These are phyloP conservation scores for Parthenolecanium corni DNA, from an alignment of 2,888 invertebrate genomes.

Conservation along the genomic window DNA sequence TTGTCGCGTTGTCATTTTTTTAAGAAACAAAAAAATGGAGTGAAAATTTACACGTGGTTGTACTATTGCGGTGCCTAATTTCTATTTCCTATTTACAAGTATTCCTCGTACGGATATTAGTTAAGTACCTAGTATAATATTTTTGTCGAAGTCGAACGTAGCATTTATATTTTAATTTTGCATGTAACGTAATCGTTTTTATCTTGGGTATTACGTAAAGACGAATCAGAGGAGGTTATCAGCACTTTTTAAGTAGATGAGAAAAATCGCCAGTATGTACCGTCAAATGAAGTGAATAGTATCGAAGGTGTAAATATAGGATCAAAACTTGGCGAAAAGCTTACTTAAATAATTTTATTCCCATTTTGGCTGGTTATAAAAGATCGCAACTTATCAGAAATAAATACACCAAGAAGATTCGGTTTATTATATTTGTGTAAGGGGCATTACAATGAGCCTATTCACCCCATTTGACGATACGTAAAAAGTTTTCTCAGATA, in stretches of 20 bases:
- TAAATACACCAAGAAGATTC: too few species aligned
- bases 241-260: neutral
- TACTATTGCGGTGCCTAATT: neutral
- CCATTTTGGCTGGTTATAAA: too few species aligned
- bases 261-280: neutral
- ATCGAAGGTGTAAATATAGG: neutral
- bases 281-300: neutral
- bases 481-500: too few species aligned
- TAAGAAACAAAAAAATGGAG: neutral
- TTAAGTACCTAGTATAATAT: conserved; percentile 6
- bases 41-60: neutral
- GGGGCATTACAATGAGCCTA: too few species aligned
- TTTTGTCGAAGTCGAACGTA: neutral
- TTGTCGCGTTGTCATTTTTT: neutral
- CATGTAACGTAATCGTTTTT: neutral
- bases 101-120: neutral
- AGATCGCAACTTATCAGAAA: too few species aligned
- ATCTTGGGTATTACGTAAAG: neutral
- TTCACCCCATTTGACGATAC: too few species aligned
- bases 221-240: neutral
- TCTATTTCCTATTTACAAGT: too few species aligned
- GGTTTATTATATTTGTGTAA: too few species aligned
- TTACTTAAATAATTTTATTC: too few species aligned
- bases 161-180: conserved; percentile 3
- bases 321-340: too few species aligned